These are phyloP conservation scores for Platypus cylindrus DNA, from an alignment of 2,888 invertebrate species.

Conservation along the genomic window DNA sequence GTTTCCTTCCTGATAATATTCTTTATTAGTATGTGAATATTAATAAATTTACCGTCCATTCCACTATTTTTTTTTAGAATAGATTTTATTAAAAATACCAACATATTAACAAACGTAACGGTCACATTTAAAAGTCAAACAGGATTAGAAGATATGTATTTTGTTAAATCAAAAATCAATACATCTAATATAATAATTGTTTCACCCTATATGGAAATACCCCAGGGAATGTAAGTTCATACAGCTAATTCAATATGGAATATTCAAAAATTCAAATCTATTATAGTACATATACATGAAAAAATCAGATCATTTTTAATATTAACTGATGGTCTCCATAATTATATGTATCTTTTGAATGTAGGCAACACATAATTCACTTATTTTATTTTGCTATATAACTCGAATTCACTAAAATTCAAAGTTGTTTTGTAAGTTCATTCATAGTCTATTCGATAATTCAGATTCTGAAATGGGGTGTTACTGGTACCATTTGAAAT, in stretches of 20 bases:
- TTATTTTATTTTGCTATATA: too few relatives aligned
- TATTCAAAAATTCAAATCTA: too few relatives aligned
- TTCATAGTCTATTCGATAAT: too few relatives aligned
- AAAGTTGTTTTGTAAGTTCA: too few relatives aligned
- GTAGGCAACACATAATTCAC: not conserved
- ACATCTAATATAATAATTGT: slow-evolving; percentile 38
- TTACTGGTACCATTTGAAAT: too few relatives aligned
- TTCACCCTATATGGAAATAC: slow-evolving; percentile 47
- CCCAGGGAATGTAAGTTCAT: slow-evolving; percentile 41
- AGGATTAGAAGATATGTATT: slow-evolving; percentile 42
- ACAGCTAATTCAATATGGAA: not conserved
- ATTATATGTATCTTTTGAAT: not conserved
- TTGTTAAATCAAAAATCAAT: slow-evolving; percentile 34
- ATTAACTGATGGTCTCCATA: too few relatives aligned
- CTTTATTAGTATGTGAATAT: not conserved
- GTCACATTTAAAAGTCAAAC: slow-evolving; percentile 26
- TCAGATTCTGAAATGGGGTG: too few relatives aligned
- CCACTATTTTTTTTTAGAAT: slow-evolving; percentile 29
- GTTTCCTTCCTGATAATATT: not conserved
- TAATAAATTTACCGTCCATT: not conserved
- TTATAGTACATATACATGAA: too few relatives aligned
- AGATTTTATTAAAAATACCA: slow-evolving; percentile 28
- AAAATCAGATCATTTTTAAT: too few relatives aligned
- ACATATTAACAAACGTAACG: slow-evolving; percentile 27
- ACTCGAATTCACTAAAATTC: too few relatives aligned